Evolutionary conservation across 2,888 invertebrate species (phyloP).

Genomic region (Andricus quercusramuli): DNA sequence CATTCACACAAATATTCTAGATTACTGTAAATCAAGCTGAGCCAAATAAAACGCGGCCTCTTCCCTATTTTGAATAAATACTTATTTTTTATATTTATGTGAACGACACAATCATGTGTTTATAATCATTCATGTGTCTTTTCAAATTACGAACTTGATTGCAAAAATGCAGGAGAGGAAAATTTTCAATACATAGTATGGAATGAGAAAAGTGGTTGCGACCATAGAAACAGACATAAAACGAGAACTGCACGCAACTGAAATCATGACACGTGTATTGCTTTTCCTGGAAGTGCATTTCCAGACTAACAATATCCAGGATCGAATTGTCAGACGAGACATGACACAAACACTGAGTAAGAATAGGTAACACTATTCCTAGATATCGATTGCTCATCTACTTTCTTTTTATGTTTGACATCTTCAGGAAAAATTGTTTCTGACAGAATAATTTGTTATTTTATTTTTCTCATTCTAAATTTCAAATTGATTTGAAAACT

Average conservation of each 20-base stretch:
- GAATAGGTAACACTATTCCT: slow-evolving; percentile 4
- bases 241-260: slow-evolving; percentile 24
- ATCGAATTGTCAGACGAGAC: slow-evolving; percentile 12
- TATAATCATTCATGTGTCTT: background rate
- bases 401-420: background rate
- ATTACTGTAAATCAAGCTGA: no score
- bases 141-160: background rate
- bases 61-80: no score
- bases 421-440: slow-evolving; percentile 3
- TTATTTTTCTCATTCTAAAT: background rate
- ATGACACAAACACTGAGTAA: background rate
- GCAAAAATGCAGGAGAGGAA: background rate
- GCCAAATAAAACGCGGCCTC: no score
- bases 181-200: background rate
- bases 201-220: slow-evolving; percentile 27
- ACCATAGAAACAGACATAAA: background rate
- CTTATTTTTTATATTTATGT: no score
- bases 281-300: slow-evolving; percentile 24
- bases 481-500: background rate
- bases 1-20: no score
- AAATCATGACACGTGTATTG: slow-evolving; percentile 27
- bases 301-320: slow-evolving; percentile 14
- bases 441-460: background rate
- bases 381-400: background rate
- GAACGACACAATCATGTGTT: no score